These are phyloP conservation scores for Ichneumoninae sp. DNA, from an alignment of 2,888 invertebrate genomes.

Conservation along the genomic window DNA sequence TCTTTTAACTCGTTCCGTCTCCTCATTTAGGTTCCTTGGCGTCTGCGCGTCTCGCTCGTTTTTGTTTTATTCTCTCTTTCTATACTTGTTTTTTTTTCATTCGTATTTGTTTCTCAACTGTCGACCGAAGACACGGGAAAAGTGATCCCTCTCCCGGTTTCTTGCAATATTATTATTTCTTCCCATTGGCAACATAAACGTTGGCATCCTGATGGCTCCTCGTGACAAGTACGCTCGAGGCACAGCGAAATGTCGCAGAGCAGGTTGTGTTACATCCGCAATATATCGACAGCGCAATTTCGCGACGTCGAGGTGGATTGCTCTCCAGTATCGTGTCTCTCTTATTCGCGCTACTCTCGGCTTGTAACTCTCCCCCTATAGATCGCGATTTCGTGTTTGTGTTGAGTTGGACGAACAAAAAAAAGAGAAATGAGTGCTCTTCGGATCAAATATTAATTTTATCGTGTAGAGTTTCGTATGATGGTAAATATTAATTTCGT, in stretches of 20 bases:
- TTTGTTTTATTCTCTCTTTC: slow-evolving; percentile 58
- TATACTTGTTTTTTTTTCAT: slow-evolving; percentile 34
- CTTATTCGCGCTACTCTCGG: slow-evolving; percentile 33
- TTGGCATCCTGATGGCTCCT: slow-evolving; percentile 14
- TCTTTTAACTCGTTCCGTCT: slow-evolving; percentile 8
- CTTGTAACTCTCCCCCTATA: not conserved
- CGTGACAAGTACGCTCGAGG: slow-evolving; percentile 23
- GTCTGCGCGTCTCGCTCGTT: slow-evolving; percentile 45
- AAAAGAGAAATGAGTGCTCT: not conserved
- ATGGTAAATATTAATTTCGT: slow-evolving; percentile 24
- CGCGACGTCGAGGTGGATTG: slow-evolving; percentile 4
- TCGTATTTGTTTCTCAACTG: slow-evolving; percentile 17
- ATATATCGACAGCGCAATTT: slow-evolving; percentile 39
- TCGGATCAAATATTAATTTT: slow-evolving; percentile 18
- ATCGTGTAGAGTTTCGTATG: slow-evolving; percentile 15
- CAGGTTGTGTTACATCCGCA: slow-evolving; percentile 29
- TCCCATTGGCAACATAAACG: slow-evolving; percentile 28
- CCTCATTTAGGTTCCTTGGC: slow-evolving; percentile 15
- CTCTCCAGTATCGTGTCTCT: not conserved
- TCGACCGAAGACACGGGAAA: slow-evolving; percentile 21
- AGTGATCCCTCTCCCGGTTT: slow-evolving; percentile 8
- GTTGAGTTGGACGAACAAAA: not conserved
- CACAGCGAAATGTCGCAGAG: slow-evolving; percentile 15
- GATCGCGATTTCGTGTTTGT: slow-evolving; percentile 6
- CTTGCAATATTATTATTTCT: slow-evolving; percentile 17